A percentile compares a stretch with the other conserved stretches of the same genome.
Evolutionary conservation across 1,140 invertebrate species (phyloP).

Genomic region (Drosophila mauritiana): DNA sequence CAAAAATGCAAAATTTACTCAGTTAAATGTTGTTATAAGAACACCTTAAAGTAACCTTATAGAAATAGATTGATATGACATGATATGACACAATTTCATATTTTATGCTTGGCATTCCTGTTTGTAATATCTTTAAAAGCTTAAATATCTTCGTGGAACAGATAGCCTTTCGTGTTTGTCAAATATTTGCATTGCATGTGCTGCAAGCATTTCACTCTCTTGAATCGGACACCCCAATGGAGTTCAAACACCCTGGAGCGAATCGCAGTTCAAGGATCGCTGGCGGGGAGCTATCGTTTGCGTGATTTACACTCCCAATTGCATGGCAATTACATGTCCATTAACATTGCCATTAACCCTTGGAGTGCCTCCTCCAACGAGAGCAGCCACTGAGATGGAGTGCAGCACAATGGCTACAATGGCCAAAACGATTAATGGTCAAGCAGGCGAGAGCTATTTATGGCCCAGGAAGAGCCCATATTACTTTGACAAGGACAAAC

Average conservation of each 20-base stretch:
- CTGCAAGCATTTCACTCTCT: slow-evolving; percentile 19
- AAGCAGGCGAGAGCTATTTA: slow-evolving; percentile 47
- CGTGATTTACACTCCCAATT: slow-evolving; percentile 75
- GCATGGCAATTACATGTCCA: slow-evolving; percentile 77
- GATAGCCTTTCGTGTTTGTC: slow-evolving; percentile 20
- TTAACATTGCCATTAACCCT: slow-evolving; percentile 80
- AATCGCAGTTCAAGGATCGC: slow-evolving; percentile 25
- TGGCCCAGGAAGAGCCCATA: slow-evolving; percentile 45
- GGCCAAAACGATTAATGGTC: slow-evolving; percentile 41
- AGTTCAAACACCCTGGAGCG: slow-evolving; percentile 19
- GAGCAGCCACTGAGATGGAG: background rate
- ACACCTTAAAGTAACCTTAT: too few species aligned
- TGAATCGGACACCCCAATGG: slow-evolving; percentile 9
- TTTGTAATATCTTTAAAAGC: slow-evolving; percentile 3
- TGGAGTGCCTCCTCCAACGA: slow-evolving; percentile 35
- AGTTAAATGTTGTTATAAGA: too few species aligned
- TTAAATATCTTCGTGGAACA: background rate
- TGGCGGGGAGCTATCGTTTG: slow-evolving; percentile 44
- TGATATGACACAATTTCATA: background rate
- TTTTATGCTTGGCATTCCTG: background rate
- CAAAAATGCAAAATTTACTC: background rate
- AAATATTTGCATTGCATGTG: slow-evolving; percentile 39
- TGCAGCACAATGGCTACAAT: slow-evolving; percentile 35
- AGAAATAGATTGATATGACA: too few species aligned
- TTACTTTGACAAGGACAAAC: slow-evolving; percentile 56